These are phyloP conservation scores for Drosophila triauraria DNA, from an alignment of 1,140 invertebrate genomes.

Conservation along the genomic window DNA sequence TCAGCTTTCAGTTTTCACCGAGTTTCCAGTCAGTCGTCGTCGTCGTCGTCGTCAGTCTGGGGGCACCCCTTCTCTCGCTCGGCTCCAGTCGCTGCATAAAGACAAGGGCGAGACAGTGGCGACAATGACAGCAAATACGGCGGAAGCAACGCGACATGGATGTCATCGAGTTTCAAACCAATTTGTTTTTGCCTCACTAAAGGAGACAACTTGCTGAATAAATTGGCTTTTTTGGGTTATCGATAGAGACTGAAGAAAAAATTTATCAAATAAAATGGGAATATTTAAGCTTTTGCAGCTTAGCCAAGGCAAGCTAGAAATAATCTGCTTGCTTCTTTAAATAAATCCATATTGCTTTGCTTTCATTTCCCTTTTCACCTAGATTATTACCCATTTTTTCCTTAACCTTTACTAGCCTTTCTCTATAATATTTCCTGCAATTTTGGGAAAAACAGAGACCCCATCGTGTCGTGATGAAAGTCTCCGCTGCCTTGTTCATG, in stretches of 20 bases:
- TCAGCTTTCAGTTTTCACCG: constrained; percentile 1
- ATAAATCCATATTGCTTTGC: background rate
- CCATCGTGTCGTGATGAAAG: constrained; percentile 31
- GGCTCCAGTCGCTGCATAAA: constrained; percentile 41
- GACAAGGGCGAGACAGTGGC: background rate
- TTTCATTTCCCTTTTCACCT: background rate
- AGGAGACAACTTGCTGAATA: background rate
- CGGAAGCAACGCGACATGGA: constrained; percentile 56
- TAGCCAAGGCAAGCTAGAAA: no score
- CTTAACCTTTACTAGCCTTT: no score
- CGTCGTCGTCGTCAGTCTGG: no score
- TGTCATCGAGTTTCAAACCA: constrained; percentile 71
- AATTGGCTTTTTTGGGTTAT: no score
- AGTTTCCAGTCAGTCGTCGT: no score
- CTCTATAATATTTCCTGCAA: constrained; percentile 13
- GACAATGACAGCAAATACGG: constrained; percentile 38
- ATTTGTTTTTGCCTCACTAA: constrained; percentile 54
- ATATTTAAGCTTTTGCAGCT: background rate
- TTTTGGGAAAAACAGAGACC: constrained; percentile 6
- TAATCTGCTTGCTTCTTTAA: background rate
- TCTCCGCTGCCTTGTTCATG: constrained; percentile 24
- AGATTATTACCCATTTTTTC: background rate
- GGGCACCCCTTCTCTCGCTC: background rate
- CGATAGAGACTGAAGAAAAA: no score
- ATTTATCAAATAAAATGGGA: background rate